These are phyloP conservation scores for Cydia amplana DNA, from an alignment of 1,140 invertebrate species.

Conservation along the genomic window DNA sequence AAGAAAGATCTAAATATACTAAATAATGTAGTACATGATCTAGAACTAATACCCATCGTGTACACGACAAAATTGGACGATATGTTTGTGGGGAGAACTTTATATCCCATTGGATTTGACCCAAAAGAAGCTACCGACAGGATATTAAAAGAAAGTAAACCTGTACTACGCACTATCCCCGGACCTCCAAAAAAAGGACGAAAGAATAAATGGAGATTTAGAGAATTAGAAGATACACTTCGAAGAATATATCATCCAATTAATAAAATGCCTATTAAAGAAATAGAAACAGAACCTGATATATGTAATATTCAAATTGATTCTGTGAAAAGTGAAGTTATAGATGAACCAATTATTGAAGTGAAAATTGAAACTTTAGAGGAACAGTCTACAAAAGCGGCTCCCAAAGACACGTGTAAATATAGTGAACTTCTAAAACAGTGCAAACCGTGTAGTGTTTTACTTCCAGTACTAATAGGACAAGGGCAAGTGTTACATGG, in stretches of 20 bases:
- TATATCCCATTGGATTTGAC: background rate
- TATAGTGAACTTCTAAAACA: slow-evolving; percentile 26
- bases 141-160: slow-evolving; percentile 16
- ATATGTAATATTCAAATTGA: background rate
- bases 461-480: background rate
- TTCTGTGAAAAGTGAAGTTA: slow-evolving; percentile 1
- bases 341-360: background rate
- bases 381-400: background rate
- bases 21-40: background rate
- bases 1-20: background rate
- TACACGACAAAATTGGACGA: slow-evolving; percentile 51
- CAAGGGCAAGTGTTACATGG: background rate
- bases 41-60: slow-evolving; percentile 33
- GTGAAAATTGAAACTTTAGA: background rate
- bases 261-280: background rate
- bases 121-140: background rate
- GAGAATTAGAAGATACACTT: background rate
- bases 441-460: slow-evolving; percentile 17
- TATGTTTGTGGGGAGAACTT: slow-evolving; percentile 34
- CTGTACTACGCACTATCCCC: background rate
- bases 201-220: background rate
- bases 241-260: background rate
- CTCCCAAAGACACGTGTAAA: background rate
- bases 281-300: background rate
- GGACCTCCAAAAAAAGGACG: background rate